Base-by-base conservation (phyloP, 2,797 vertebrate genomes). In the Cryptoblepharus egeriae region DNA sequence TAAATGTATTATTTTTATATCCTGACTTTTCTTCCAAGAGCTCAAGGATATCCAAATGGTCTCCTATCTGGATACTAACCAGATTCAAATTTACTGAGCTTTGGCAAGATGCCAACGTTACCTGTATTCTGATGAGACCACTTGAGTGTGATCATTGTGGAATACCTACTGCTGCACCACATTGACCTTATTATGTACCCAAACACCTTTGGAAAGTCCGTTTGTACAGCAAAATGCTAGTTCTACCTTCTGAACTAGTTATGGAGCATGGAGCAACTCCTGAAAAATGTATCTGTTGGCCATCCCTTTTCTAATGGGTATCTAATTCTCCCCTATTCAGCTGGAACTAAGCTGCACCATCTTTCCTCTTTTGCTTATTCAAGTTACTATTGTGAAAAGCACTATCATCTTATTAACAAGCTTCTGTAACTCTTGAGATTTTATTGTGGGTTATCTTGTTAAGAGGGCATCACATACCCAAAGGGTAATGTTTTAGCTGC, bases 261-360 rank as follows among this genome's bases (percentile, higher is more conserved):
- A 20, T 57, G 52, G 22, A 68, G 15, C 30, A 30, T 15, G 24
- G 63, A 67, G 12, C 12, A 2, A 3, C 30, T 8, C 16, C 10
- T 9, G 5, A 45, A 13, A n/a, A 79, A 58, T 4, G 60, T 39
- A 63, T 20, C 37, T 24, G 26, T 20, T 26, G 26, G 16, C 4
- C 6, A 55, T 30, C 16, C 73, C 61, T 15, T 39, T 71, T 32
- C n/a, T 45, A 52, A 22, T 16, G 30, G 45, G 77, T 79, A 88
- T 90, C 73, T 63, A 72, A 86, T 82, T 87, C 84, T 45, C 1
- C 0, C 5, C 80, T 4, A 42, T 26, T 15, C 35, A 83, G 90
- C 73, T 8, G 26, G 80, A 79, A 39, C 63, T n/a, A 35, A 55
- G 26, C 76, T 83, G 45, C 9, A 39, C 35, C 37, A 87, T 84